Evolutionary conservation across 2,113 vertebrate species (phyloP), one percentile per base, ranked within the genome.

Genomic region (Coreoperca whiteheadi): DNA sequence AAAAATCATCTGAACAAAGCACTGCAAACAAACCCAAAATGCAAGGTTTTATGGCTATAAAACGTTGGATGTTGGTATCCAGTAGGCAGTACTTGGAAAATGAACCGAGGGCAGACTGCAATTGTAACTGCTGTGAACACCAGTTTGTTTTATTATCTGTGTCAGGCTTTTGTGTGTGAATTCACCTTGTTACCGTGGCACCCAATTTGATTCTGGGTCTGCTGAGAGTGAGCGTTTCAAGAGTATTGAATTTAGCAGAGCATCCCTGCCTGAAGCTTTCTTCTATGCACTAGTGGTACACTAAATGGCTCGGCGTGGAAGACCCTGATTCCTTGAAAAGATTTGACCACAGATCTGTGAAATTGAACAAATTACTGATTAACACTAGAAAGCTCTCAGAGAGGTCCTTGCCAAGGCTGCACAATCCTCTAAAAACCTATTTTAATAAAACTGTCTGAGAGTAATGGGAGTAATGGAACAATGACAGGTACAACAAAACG

Each of bases 351-450:
- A 75, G 64, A 86, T 85, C 74, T 88, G 86, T 87, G 81, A 86
- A 87, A 88, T 84, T 84, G 81, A 83, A 69, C 79, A 77, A 74
- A 86, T 84, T 81, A 74, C 72, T 64, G 77, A 88, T 89, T 84
- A 90, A 88, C 86, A 74, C 28, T 15, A 71, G 81, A 79, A 61
- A 75, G 69, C 64, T 57, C 60, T 84, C 56, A 34, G 71, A 80
- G 11, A 69, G 50, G 14, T 18, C 53, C 23, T 68, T 8, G 21
- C 61, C 14, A 28, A 81, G 51, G 37, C 70, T 48, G 48, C n/a
- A 20, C 11, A 77, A 16, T 57, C 21, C n/a, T 28, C 37, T 4
- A n/a, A n/a, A 9, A 30, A n/a, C 59, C 23, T 74, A 43, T 74
- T 86, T 82, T 0, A 82, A 71, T 80, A 0, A 82, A 51, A 53